These are phyloP conservation scores for Philereme vetulata DNA, from an alignment of 2,888 invertebrate species.

Conservation along the genomic window DNA sequence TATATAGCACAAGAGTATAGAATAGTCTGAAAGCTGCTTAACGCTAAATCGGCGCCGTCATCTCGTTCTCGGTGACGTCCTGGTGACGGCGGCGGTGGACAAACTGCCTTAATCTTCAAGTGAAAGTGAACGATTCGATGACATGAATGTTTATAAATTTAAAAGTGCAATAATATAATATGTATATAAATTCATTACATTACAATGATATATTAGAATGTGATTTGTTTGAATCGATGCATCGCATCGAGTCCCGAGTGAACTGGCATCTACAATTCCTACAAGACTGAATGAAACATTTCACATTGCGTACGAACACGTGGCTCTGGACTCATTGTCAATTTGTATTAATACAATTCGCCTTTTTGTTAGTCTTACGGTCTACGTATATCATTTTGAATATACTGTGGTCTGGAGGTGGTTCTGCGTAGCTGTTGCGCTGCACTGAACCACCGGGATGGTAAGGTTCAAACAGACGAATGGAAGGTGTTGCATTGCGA, in stretches of 20 bases:
- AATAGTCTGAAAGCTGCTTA: too few relatives aligned
- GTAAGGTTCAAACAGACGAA: constrained; percentile 35
- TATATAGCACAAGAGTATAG: too few relatives aligned
- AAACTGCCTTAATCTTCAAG: constrained; percentile 45
- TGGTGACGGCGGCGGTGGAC: too few relatives aligned
- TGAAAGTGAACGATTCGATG: constrained; percentile 47
- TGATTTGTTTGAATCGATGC: constrained; percentile 69
- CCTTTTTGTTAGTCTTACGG: constrained; percentile 48
- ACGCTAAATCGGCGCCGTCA: too few relatives aligned
- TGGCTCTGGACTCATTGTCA: constrained; percentile 70
- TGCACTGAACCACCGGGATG: constrained; percentile 33
- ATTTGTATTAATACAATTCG: constrained; percentile 60
- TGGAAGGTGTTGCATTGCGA: constrained; percentile 54
- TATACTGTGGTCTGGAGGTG: constrained; percentile 40
- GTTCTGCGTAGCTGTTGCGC: constrained; percentile 25
- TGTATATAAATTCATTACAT: constrained; percentile 62
- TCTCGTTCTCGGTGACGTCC: too few relatives aligned
- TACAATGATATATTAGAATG: constrained; percentile 64
- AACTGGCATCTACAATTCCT: constrained; percentile 62
- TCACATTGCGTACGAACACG: constrained; percentile 65
- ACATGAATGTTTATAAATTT: constrained; percentile 61
- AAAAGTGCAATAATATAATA: constrained; percentile 78
- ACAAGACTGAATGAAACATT: constrained; percentile 79
- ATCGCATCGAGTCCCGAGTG: constrained; percentile 64
- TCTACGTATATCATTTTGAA: constrained; percentile 48